Conservation (phyloP, 2,113 vertebrate genomes). For the Podarcis raffonei region DNA sequence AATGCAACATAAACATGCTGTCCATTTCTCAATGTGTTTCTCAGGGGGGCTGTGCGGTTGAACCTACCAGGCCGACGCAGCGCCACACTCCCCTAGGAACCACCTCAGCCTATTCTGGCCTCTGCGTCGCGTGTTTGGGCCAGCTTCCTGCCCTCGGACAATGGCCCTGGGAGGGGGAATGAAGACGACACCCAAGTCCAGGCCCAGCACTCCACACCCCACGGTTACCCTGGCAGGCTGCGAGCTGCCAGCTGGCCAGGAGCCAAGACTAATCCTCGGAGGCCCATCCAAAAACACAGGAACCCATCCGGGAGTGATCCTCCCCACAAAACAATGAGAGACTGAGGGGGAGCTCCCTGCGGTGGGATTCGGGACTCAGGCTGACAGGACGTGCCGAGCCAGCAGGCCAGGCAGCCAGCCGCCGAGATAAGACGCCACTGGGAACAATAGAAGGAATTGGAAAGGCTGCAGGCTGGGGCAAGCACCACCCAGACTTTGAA, state of each 20-base stretch:
- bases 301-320: conserved; percentile 48
- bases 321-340: conserved; percentile 64
- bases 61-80: neutral
- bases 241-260: conserved; percentile 39
- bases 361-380: conserved; percentile 81
- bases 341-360: conserved; percentile 58
- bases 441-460: conserved; percentile 92
- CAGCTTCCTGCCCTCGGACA: conserved; percentile 48
- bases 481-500: conserved; percentile 78
- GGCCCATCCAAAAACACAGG: conserved; percentile 36
- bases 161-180: conserved; percentile 13
- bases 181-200: conserved; percentile 25
- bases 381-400: conserved; percentile 70
- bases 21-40: neutral
- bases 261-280: conserved; percentile 39
- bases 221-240: neutral
- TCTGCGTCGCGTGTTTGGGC: conserved; percentile 18
- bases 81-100: neutral
- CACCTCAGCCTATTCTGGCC: neutral
- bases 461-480: conserved; percentile 72
- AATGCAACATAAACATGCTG: neutral
- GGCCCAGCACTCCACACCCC: conserved; percentile 31
- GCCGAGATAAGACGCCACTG: conserved; percentile 83
- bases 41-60: neutral
- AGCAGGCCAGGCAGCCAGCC: conserved; percentile 78